Evolutionary conservation across 2,113 vertebrate genomes (phyloP), one percentile per base, ranked within the genome.

Genomic region (Galeopterus variegatus): DNA sequence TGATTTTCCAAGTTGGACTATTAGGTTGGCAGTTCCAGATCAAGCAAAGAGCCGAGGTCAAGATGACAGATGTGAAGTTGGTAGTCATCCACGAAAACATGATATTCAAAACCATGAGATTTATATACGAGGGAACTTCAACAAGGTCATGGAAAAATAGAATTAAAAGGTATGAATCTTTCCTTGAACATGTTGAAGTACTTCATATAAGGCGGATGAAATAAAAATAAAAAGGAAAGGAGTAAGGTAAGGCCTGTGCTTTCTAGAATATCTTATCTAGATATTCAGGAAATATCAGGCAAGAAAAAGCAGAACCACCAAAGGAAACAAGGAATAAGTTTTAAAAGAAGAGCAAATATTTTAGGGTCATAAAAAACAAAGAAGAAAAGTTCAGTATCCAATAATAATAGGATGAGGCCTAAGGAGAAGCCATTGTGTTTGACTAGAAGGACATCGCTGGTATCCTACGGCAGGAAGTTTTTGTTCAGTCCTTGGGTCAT

Each of bases 221-320:
- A 60, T 76, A 64, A 84, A 82, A 28, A 45, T 26, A 64, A 48
- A 52, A 86, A 75, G 58, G 36, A 23, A 67, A 48, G 4, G 31
- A 1, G 8, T 24, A 26, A 88, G 36, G 36, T 15, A 41, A 83
- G 48, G 18, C 36, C 48, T 64, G 56, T 8, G 31, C 36, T 87
- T 64, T 83, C 91, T 14, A 31, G 52, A 81, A 79, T 75, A 56
- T 28, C 62, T 52, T 77, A 41, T 26, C 58, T 64, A n/a, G 19
- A 58, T 52, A 64, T 52, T 52, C 45, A 48, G 65, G 67, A 41
- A 52, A 31, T 28, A 52, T 28, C 69, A n/a, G 36, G 65, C 48
- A 88, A 85, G 64, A 79, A 75, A 89, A 92, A 67, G 64, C 56
- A 94, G 70, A 84, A 89, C 26, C 23, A 48, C 75, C 28, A 24